Percentiles rank a stretch among this genome's conserved stretches.
phyloP scores from a whole-genome alignment of 92 coral and sea anemone genomes.

The Epizoanthus illoricatus region DNA sequence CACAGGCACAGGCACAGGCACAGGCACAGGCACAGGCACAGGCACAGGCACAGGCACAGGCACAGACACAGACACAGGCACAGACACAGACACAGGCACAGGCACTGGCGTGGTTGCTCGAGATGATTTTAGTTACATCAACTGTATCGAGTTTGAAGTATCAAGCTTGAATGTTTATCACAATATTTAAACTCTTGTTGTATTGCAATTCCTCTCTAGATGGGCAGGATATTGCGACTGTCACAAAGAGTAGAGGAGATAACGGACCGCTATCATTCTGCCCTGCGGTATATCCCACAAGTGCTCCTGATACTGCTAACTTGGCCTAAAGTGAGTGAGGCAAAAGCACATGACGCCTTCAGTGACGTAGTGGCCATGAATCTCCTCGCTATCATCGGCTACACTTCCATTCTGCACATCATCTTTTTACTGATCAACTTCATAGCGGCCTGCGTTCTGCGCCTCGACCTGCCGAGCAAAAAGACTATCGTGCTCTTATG shows the following conservation, averaged over 20 bases:
- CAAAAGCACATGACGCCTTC: slow-evolving; percentile 65
- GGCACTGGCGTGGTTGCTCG: too few relatives aligned
- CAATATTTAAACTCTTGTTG: background rate
- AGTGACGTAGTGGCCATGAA: slow-evolving; percentile 74
- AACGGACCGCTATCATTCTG: slow-evolving; percentile 50
- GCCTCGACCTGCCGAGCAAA: slow-evolving; percentile 61
- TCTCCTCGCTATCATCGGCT: slow-evolving; percentile 76
- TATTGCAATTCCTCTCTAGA: slow-evolving; percentile 15
- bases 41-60: too few relatives aligned
- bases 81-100: too few relatives aligned
- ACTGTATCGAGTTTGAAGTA: background rate
- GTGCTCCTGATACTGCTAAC: slow-evolving; percentile 59
- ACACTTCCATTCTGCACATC: slow-evolving; percentile 82
- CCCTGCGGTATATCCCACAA: slow-evolving; percentile 51
- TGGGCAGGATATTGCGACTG: slow-evolving; percentile 60
- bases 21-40: too few relatives aligned
- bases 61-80: too few relatives aligned
- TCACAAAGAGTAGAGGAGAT: slow-evolving; percentile 52
- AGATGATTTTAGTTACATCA: too few relatives aligned
- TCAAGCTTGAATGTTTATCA: background rate
- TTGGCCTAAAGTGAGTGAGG: slow-evolving; percentile 83
- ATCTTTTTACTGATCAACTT: slow-evolving; percentile 82
- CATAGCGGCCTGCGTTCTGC: slow-evolving; percentile 64
- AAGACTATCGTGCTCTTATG: slow-evolving; percentile 82
- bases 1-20: too few relatives aligned